Base-by-base conservation (phyloP, 2,888 invertebrate species). In the Phengaris arion region DNA sequence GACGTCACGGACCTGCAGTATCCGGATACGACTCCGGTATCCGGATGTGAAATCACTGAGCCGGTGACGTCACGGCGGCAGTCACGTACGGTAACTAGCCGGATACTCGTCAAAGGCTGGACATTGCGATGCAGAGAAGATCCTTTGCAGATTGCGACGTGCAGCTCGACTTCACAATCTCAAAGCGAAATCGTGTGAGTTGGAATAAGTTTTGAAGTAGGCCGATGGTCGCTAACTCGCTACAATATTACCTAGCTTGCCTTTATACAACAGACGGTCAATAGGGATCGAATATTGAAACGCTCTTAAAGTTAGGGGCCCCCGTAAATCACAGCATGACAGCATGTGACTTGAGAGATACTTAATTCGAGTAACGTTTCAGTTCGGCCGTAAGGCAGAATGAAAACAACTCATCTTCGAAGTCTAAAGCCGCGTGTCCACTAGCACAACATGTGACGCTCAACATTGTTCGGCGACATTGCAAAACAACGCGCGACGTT, bases 31-130 rank as follows among this genome's bases (percentile, higher is more conserved):
- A 15, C 15, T 35, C 48, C 48, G 6, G 64, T 35, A 45, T 35
- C 64, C 64, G 64, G 64, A 64, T 64, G 64, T 45, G 45, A 35
- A 35, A 64, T 64, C 59, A 64, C 59, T 22, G 59, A 15, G 57
- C 15, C 15, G 4, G 57, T 13, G 57, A 15, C 22, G 22, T 35
- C 35, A 35, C 35, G 4, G 35, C 48, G 48, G 6, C 48, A 48
- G 8, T 6, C 64, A 64, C 64, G 64, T 64, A 10, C 64, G 64
- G 64, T 64, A 64, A 64, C 64, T 64, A 64, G 6, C 64, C 64
- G 64, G 64, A 64, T 64, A 45, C 45, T 64, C 12, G 35, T 64
- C 64, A 64, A 64, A 64, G 64, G 45, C 64, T 64, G 64, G 64
- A 64, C 35, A 64, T 64, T 64, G 64, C 10, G 6, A 64, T 64